Evolutionary conservation across 2,888 invertebrate genomes (phyloP), one percentile per base, ranked within the genome.

Genomic region (Aphelenchoides bicaudatus): DNA sequence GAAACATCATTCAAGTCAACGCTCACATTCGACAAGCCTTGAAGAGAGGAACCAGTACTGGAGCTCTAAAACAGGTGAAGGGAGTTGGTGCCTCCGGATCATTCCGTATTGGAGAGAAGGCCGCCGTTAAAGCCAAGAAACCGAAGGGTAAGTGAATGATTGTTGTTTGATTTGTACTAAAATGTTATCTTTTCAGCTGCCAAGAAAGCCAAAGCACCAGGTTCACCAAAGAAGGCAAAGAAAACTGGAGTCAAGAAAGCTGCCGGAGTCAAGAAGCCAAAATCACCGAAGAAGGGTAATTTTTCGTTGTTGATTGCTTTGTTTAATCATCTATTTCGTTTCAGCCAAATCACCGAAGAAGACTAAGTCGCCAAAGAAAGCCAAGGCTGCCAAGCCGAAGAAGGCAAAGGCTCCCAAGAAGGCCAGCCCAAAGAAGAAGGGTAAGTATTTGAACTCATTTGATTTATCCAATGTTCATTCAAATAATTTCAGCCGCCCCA

Each of bases 21-120:
- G 65, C 72, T 34, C 81, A 80, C 57, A 70, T 82, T 61, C 80
- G 81, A 62, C 63, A 76, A 39, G 79, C 81, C 5, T 70, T 82
- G 47, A 76, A 74, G 47, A 74, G 77, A 21, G 80, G 80, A 16
- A 81, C 81, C n/a, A 71, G 71, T 59, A 77, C 71, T 52, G 79
- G 79, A 25, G 60, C 67, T 3, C 65, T 82, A 54, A 80, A 79
- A 59, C 82, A 82, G 70, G 59, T 63, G 55, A 74, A 70, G 52
- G 60, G 67, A 47, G 62, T 58, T 39, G 67, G 74, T 37, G 74
- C 74, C 21, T 66, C 65, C 38, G 74, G 74, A 29, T 63, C 69
- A n/a, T 74, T 75, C 71, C 65, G 64, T 25, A 56, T 71, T 19
- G 66, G 61, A 16, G 43, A 10, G 16, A 21, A 10, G 16, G 43